Conservation (phyloP, 2,113 vertebrate species). For the Uria aalge region DNA sequence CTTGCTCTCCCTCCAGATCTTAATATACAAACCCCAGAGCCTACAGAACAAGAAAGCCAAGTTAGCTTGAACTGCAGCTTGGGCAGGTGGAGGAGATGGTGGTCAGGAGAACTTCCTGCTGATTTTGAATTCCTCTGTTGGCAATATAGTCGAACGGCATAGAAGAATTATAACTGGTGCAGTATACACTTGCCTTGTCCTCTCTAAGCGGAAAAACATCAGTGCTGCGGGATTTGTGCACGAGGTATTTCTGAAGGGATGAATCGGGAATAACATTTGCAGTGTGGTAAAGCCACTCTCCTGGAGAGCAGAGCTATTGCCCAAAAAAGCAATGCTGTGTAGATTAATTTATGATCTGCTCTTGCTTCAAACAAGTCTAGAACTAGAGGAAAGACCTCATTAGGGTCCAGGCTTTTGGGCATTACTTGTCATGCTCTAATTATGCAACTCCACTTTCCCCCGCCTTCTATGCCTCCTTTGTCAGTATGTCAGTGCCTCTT, state of each 20-base stretch:
- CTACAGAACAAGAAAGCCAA: fast-evolving
- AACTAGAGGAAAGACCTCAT: not conserved
- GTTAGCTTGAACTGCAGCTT: not conserved
- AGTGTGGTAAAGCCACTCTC: not conserved
- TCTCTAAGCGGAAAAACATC: not conserved
- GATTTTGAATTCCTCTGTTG: not conserved
- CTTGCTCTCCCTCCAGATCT: not conserved
- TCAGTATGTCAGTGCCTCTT: not conserved
- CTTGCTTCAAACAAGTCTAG: not conserved
- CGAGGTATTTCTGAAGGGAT: not conserved
- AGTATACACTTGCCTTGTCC: not conserved
- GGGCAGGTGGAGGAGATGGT: not conserved
- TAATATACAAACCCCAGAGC: no score
- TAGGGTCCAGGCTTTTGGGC: not conserved
- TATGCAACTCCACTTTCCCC: not conserved
- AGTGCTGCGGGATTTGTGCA: not conserved
- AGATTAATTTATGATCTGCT: not conserved
- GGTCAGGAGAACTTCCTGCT: not conserved
- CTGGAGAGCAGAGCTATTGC: not conserved
- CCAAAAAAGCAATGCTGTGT: not conserved
- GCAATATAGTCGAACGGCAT: not conserved
- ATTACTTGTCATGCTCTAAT: not conserved
- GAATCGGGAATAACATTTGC: not conserved
- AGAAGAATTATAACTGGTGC: not conserved
- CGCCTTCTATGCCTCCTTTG: not conserved